A percentile compares a stretch with the other conserved stretches of the same genome.
phyloP scores from a whole-genome alignment of 2,888 invertebrate genomes.

The Odiellus spinosus region DNA sequence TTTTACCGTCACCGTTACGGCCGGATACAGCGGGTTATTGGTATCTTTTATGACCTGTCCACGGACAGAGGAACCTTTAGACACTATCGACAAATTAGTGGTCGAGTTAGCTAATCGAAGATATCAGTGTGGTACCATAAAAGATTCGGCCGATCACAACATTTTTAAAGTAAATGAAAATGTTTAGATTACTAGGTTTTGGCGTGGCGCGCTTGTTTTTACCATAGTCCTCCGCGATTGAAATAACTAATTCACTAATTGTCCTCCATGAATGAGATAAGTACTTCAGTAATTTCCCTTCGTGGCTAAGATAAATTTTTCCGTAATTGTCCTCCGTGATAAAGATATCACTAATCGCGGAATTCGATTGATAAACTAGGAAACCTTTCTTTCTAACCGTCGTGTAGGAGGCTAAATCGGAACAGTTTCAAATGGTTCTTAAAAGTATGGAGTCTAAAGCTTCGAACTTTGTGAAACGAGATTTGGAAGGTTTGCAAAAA shows the following conservation, averaged over 20 bases:
- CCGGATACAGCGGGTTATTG: constrained; percentile 11
- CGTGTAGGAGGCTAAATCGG: constrained; percentile 8
- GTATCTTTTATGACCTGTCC: constrained; percentile 15
- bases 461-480: constrained; percentile 6
- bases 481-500: constrained; percentile 9
- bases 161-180: constrained; percentile 13
- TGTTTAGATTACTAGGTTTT: neutral
- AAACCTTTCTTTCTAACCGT: too few species aligned
- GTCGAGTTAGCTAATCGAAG: constrained; percentile 2
- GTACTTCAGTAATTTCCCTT: too few species aligned
- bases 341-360: too few species aligned
- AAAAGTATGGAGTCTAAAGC: constrained; percentile 8
- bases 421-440: constrained; percentile 5
- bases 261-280: too few species aligned
- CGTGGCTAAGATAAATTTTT: neutral
- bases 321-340: neutral
- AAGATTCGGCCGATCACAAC: constrained; percentile 11
- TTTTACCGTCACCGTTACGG: constrained; percentile 8
- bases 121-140: constrained; percentile 10
- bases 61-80: constrained; percentile 7
- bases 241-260: too few species aligned
- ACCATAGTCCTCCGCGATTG: too few species aligned
- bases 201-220: neutral
- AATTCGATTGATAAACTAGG: too few species aligned
- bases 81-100: constrained; percentile 11